phyloP scores from a whole-genome alignment of 2,888 invertebrate genomes.

The Diadromus collaris region DNA sequence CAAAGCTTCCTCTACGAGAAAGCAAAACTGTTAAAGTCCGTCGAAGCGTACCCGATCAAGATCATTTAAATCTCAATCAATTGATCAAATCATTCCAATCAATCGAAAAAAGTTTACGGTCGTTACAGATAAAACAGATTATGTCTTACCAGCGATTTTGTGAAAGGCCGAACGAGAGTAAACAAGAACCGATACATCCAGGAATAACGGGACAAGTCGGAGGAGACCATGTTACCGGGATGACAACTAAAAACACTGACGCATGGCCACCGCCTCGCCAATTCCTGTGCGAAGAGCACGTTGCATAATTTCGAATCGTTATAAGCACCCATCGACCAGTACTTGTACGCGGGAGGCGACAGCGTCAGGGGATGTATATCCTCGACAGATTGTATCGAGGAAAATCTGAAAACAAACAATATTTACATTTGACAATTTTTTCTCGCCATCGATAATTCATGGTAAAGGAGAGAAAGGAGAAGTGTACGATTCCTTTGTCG shows the following conservation, averaged over 20 bases:
- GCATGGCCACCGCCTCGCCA: conserved; percentile 86
- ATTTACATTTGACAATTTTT: background rate
- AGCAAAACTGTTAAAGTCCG: background rate
- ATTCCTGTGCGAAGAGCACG: conserved; percentile 90
- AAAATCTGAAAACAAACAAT: conserved; percentile 69
- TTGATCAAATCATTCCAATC: too few relatives aligned
- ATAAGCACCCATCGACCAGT: conserved; percentile 92
- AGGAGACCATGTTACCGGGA: conserved; percentile 95
- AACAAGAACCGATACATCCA: conserved; percentile 92
- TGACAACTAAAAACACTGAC: conserved; percentile 91
- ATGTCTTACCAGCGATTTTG: conserved; percentile 91
- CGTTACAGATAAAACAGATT: background rate
- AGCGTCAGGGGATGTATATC: conserved; percentile 80
- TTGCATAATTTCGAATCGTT: conserved; percentile 96
- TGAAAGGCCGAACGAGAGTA: conserved; percentile 93
- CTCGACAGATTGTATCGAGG: conserved; percentile 69
- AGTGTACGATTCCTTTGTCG: background rate
- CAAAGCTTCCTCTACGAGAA: too few relatives aligned
- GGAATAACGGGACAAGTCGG: conserved; percentile 89
- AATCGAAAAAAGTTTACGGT: background rate
- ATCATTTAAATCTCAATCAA: too few relatives aligned
- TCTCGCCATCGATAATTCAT: background rate
- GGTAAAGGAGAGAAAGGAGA: background rate
- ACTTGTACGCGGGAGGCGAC: conserved; percentile 87
- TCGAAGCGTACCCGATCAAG: background rate